Evolutionary conservation across 2,113 vertebrate genomes (phyloP), one percentile per base, ranked within the genome.

Genomic region (Paedocypris sp.): DNA sequence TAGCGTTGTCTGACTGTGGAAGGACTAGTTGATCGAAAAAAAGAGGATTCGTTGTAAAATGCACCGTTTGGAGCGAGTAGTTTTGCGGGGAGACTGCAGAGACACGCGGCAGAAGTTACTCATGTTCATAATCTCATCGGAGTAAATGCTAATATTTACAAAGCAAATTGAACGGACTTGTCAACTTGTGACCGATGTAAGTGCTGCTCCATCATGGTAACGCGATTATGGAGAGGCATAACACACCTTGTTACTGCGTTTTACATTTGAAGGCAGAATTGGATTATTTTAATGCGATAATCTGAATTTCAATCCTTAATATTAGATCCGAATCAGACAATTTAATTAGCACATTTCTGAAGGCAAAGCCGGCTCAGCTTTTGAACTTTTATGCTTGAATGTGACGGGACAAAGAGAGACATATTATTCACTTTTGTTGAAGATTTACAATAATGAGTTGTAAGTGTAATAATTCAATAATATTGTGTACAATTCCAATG

Each of bases 211-310:
- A n/a, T 53, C 63, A 11, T 73, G 57, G 60, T 74, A 74, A 79
- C 74, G 51, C 64, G 32, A 75, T 78, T 71, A 71, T 47, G 62
- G 57, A 61, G 66, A 74, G 56, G 20, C 74, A 66, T 71, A 78
- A 73, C 73, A 66, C 70, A 42, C 48, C 49, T n/a, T 56, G 70
- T 61, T 73, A 72, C 75, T 72, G 66, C 33, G 75, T 77, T 78
- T 69, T 72, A 75, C 56, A 68, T 74, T 74, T 66, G 68, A 59
- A 57, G 59, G 71, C 73, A 66, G 74, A 73, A 80, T 81, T 75
- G 59, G 81, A 79, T 81, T 79, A 36, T 62, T 82, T 74, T 81
- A 86, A 87, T 81, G 76, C 59, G 78, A 81, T 84, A 86, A 85
- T 82, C 78, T 79, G 66, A 70, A 76, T 71, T 74, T 78, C 77